These are phyloP conservation scores for Tympanoctomys barrerae DNA, from an alignment of 2,797 vertebrate species.

Conservation along the genomic window DNA sequence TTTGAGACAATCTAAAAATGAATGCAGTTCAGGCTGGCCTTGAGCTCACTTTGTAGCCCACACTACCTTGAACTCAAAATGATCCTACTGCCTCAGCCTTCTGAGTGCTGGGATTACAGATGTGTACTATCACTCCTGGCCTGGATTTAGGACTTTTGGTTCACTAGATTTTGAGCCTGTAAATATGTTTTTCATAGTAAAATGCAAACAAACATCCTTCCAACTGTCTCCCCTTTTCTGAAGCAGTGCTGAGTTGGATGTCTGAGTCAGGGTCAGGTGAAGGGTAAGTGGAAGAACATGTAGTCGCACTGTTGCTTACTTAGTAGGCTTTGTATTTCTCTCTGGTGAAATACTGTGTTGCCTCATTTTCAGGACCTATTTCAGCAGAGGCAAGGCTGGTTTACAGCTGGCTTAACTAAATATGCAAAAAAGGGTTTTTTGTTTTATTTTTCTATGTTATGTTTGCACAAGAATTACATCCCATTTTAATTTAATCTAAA, in stretches of 20 bases:
- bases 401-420: not conserved
- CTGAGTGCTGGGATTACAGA: too few species aligned
- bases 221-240: not conserved
- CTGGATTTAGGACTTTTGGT: not conserved
- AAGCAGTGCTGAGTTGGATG: not conserved
- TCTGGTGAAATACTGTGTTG: conserved; percentile 17
- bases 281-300: not conserved
- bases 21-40: too few species aligned
- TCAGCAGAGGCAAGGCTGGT: not conserved
- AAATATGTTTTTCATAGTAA: conserved; percentile 49
- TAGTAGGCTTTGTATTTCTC: not conserved
- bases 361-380: not conserved
- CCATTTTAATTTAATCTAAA: conserved; percentile 37
- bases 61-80: too few species aligned
- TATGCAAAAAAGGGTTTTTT: not conserved
- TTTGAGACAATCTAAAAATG: too few species aligned
- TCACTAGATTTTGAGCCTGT: conserved; percentile 36
- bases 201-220: not conserved
- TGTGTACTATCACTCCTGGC: too few species aligned
- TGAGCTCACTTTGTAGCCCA: too few species aligned
- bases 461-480: not conserved
- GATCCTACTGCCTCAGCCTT: too few species aligned
- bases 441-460: conserved; percentile 23
- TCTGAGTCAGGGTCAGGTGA: not conserved
- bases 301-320: not conserved